Conservation (phyloP, 2,797 vertebrate species). For the Anabacerthia variegaticeps region DNA sequence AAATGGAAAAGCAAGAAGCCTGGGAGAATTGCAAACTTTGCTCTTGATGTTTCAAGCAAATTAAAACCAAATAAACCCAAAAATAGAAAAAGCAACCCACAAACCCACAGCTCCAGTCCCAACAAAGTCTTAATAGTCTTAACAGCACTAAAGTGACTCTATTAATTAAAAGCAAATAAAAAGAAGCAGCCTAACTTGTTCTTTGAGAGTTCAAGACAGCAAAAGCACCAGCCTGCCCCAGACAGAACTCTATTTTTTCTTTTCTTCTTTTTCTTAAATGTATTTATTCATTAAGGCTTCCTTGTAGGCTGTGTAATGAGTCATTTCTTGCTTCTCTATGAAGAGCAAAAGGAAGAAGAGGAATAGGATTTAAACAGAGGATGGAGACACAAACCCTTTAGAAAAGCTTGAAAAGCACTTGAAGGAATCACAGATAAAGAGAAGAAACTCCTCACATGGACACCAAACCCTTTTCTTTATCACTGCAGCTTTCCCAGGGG, state of each 20-base stretch:
- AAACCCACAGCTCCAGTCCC: background rate
- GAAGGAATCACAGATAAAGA: background rate
- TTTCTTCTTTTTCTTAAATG: background rate
- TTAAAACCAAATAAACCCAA: background rate
- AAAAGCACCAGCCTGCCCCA: constrained; percentile 9
- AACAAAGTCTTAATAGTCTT: background rate
- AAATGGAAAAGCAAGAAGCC: background rate
- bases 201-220: background rate
- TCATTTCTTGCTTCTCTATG: constrained; percentile 28
- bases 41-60: background rate
- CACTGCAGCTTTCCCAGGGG: background rate
- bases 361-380: background rate
- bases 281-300: constrained; percentile 52
- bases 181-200: constrained; percentile 19
- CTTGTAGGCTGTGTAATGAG: constrained; percentile 54
- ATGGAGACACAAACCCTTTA: constrained; percentile 5
- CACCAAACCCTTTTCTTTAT: background rate
- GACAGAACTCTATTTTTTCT: background rate
- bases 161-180: constrained; percentile 39
- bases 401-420: constrained; percentile 33
- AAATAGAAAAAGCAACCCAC: background rate
- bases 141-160: background rate
- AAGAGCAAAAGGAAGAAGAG: constrained; percentile 14
- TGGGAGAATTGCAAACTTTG: background rate
- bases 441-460: background rate